A percentile compares a stretch with the other conserved stretches of the same genome.
Evolutionary conservation across 92 coral and sea anemone genomes (phyloP).

Genomic region (Heliopora coerulea): DNA sequence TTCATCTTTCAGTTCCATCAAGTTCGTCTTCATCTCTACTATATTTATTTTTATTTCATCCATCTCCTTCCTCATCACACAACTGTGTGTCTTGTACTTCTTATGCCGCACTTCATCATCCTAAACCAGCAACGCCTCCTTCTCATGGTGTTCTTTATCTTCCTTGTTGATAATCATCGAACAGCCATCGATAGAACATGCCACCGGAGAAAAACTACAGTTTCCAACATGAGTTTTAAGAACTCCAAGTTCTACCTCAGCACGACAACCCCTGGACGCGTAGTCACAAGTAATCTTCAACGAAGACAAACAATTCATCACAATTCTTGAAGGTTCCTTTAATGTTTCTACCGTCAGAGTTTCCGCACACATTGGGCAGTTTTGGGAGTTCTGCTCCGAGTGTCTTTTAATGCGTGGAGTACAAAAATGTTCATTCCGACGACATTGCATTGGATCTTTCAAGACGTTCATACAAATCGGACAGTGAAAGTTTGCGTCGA

Average conservation of each 20-base stretch:
- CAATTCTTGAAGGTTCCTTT: conserved; percentile 50
- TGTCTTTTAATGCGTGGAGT: conserved; percentile 50
- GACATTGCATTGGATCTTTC: conserved; percentile 63
- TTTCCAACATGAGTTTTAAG: conserved; percentile 22
- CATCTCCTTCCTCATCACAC: neutral
- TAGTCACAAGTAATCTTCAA: conserved; percentile 52
- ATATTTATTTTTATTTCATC: neutral
- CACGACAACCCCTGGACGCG: conserved; percentile 47
- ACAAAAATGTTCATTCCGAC: conserved; percentile 55
- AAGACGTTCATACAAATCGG: conserved; percentile 65
- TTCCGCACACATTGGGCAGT: conserved; percentile 62
- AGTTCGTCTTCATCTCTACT: too few species aligned
- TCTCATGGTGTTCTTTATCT: neutral
- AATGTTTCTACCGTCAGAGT: conserved; percentile 15
- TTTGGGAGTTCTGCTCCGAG: conserved; percentile 23
- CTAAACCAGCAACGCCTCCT: neutral
- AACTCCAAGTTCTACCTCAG: conserved; percentile 34
- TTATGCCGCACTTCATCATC: neutral
- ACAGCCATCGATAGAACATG: conserved; percentile 52
- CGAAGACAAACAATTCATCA: conserved; percentile 47
- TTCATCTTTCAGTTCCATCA: too few species aligned
- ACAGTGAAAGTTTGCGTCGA: conserved; percentile 54
- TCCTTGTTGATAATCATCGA: neutral
- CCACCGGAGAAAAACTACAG: conserved; percentile 50
- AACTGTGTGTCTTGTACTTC: neutral